phyloP scores from a whole-genome alignment of 2,113 vertebrate species.

The Erythrocebus patas region DNA sequence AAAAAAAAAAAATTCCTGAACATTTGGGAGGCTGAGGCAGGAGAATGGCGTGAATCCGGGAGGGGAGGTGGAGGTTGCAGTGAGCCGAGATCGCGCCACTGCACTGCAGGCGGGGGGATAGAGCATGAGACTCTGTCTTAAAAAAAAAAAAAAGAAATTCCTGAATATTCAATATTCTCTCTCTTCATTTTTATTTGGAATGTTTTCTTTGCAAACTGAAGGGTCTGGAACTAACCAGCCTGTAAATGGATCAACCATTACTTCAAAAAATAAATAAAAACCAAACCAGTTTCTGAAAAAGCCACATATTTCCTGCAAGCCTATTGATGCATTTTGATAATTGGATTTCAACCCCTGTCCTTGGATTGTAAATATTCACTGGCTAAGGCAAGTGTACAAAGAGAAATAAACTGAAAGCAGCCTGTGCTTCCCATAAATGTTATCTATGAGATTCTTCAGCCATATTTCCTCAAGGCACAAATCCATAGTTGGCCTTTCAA shows the following conservation, averaged over 20 bases:
- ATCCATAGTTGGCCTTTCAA: background rate
- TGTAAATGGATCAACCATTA: background rate
- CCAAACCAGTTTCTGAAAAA: background rate
- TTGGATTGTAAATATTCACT: background rate
- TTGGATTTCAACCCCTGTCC: background rate
- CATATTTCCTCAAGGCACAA: background rate
- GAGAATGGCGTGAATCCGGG: no score
- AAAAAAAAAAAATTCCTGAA: background rate
- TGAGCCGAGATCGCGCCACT: no score
- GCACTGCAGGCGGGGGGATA: no score
- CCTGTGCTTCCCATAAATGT: background rate
- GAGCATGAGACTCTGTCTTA: no score
- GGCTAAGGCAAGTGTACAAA: background rate
- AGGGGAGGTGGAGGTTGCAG: no score
- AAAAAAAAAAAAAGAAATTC: background rate
- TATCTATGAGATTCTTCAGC: background rate
- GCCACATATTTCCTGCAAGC: background rate
- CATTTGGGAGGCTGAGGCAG: no score
- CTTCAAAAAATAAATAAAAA: background rate
- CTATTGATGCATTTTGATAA: background rate
- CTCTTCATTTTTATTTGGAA: background rate
- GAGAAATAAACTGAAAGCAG: background rate
- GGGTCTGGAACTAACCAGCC: background rate
- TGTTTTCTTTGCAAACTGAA: background rate
- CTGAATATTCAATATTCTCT: background rate